Evolutionary conservation across 2,113 vertebrate species (phyloP), one percentile per base, ranked within the genome.

Genomic region (Macrotus californicus): DNA sequence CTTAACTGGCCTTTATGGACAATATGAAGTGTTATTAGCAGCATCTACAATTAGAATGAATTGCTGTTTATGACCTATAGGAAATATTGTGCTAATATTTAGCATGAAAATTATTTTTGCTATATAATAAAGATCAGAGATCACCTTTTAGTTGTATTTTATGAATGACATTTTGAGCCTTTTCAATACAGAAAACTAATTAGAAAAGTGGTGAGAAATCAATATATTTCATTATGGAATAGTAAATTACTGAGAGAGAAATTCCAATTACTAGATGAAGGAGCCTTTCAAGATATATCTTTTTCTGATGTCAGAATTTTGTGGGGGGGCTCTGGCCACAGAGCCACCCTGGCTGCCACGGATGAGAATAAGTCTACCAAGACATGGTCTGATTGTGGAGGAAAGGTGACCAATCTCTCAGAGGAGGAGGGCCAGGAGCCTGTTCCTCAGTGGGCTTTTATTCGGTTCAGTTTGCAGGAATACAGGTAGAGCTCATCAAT

Each of bases 221-320:
- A 97, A 24, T 97, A 89, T 94, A 95, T 87, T 94, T 96, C 96
- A 92, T 92, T 96, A 97, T 94, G 72, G 67, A 97, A 97, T 0
- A 4, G 92, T 93, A 97, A 97, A 97, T 97, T 97, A 97, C 93
- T 89, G 82, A 97, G 96, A 98, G 96, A 95, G 95, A 97, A 98
- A 98, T 98, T 97, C 95, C 92, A 97, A 95, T 98, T 97, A 98
- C 97, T 98, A 94, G 91, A 96, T 97, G 90, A 97, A 98, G 97
- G 96, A 97, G 96, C 89, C 97, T 97, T 97, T 97, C 84, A 96
- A 96, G 96, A 96, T 95, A 97, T 95, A 94, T 97, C 95, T 95
- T 96, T 97, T 97, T 98, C 94, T 89, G 85, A 84, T 98, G 92
- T 98, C 95, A 96, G 85, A 94, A n/a, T n/a, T n/a, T n/a, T n/a